These are phyloP conservation scores for Percopsis transmontana DNA, from an alignment of 2,113 vertebrate species.

Conservation along the genomic window DNA sequence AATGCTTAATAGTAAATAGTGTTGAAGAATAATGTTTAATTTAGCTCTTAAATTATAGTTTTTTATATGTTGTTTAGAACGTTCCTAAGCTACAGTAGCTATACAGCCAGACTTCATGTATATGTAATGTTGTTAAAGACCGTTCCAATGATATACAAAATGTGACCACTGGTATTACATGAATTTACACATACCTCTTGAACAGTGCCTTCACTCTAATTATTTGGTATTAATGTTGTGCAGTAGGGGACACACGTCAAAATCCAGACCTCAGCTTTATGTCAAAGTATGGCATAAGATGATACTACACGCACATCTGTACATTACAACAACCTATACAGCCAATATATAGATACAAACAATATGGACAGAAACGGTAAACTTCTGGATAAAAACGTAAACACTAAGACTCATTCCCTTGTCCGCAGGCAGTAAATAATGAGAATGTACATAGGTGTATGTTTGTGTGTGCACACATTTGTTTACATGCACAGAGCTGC, in stretches of 20 bases:
- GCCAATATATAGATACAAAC: too few species aligned
- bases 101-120: slow-evolving; percentile 4
- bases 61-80: neutral
- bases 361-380: too few species aligned
- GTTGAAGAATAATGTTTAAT: too few species aligned
- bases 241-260: neutral
- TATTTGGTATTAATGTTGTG: slow-evolving; percentile 10
- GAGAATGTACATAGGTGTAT: neutral
- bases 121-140: neutral
- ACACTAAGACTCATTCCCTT: neutral
- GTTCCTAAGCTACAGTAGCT: slow-evolving; percentile 17
- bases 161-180: neutral
- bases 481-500: neutral
- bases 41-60: too few species aligned
- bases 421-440: slow-evolving; percentile 5
- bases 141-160: slow-evolving; percentile 2
- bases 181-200: neutral
- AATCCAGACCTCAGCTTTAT: too few species aligned
- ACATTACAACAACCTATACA: too few species aligned
- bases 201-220: slow-evolving; percentile 9
- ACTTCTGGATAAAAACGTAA: too few species aligned
- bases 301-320: too few species aligned
- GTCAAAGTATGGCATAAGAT: too few species aligned
- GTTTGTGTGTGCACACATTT: neutral
- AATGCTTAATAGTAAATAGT: too few species aligned